Conservation (phyloP, 2,888 invertebrate genomes). For the Parelbella ahira region DNA sequence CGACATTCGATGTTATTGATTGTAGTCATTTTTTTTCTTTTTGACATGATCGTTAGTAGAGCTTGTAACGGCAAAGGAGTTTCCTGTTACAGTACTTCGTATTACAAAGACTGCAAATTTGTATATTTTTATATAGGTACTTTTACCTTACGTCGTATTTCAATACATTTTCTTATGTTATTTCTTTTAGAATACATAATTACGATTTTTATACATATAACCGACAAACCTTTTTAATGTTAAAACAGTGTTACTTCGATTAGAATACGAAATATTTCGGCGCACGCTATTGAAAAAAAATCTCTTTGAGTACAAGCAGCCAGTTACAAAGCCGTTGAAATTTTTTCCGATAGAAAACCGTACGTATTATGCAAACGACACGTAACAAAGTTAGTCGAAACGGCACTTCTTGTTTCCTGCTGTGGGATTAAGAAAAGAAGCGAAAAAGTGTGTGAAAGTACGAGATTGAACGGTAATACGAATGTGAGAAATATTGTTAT, state of each 20-base stretch:
- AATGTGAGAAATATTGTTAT: too few species aligned
- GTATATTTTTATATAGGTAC: too few species aligned
- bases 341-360: constrained; percentile 12
- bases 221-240: too few species aligned
- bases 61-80: too few species aligned
- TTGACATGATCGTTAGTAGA: too few species aligned
- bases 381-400: constrained; percentile 20
- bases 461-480: constrained; percentile 9
- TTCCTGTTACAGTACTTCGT: too few species aligned
- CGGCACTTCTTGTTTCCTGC: constrained; percentile 14
- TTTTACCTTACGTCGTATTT: too few species aligned
- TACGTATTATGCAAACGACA: constrained; percentile 22
- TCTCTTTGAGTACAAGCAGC: background rate
- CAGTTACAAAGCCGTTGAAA: constrained; percentile 2
- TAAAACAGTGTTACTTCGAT: too few species aligned
- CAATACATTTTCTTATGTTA: too few species aligned
- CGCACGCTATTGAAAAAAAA: background rate
- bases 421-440: constrained; percentile 6
- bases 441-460: constrained; percentile 8
- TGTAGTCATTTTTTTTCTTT: constrained; percentile 28
- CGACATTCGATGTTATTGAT: constrained; percentile 56
- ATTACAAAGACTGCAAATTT: too few species aligned
- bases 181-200: too few species aligned
- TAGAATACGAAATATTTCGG: background rate
- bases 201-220: too few species aligned